Percentiles rank a stretch among this genome's conserved stretches.
Evolutionary conservation across 2,797 vertebrate genomes (phyloP).

Genomic region (Crypturellus tataupa): DNA sequence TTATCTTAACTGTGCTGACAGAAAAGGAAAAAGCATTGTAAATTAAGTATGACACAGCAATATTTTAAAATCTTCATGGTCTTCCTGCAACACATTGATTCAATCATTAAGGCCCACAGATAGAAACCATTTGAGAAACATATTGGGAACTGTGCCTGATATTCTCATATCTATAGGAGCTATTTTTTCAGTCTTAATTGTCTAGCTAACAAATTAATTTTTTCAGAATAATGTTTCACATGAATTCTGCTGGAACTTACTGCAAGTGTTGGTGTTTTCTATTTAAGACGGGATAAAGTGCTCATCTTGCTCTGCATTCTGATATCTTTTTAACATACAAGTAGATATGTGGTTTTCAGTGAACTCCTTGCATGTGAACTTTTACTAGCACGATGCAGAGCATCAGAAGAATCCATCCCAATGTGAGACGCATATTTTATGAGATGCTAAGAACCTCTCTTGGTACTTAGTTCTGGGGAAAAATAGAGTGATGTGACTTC

Average conservation of each 20-base stretch:
- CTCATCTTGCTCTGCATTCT: background rate
- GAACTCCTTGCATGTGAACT: background rate
- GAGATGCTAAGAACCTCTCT: background rate
- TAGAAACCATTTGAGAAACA: constrained; percentile 11
- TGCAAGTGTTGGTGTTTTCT: background rate
- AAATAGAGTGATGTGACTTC: background rate
- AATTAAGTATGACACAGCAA: constrained; percentile 52
- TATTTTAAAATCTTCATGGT: constrained; percentile 59
- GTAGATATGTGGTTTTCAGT: fast-evolving
- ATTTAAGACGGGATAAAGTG: background rate
- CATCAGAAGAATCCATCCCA: background rate
- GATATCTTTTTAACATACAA: background rate
- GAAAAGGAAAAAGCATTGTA: constrained; percentile 40
- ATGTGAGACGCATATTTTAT: background rate
- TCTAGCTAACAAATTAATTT: background rate
- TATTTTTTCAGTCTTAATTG: constrained; percentile 18
- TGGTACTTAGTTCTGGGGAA: background rate
- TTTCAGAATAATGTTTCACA: background rate
- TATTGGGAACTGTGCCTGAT: background rate
- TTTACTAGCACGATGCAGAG: background rate
- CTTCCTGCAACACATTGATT: constrained; percentile 43
- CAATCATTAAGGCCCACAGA: constrained; percentile 30
- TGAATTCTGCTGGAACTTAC: background rate
- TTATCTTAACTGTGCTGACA: constrained; percentile 30
- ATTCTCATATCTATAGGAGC: constrained; percentile 14